Evolutionary conservation across 2,888 invertebrate genomes (phyloP).

Genomic region (Muschampia plurimacula): DNA sequence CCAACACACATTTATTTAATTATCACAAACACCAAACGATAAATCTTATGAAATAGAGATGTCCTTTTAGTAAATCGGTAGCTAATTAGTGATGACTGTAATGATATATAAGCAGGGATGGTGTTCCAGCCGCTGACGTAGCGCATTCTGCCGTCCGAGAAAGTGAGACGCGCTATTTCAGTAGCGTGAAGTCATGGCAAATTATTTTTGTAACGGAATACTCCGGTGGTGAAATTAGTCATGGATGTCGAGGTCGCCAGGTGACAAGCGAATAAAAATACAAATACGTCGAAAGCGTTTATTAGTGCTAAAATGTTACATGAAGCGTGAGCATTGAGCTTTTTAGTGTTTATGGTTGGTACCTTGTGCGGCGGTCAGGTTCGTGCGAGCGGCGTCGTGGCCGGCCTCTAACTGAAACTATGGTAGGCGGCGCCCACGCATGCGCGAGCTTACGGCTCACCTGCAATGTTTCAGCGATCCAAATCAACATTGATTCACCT

Average conservation of each 20-base stretch:
- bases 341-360: conserved; percentile 55
- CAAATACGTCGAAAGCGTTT: conserved; percentile 67
- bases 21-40: not conserved
- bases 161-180: conserved; percentile 71
- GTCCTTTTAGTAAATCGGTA: not conserved
- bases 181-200: conserved; percentile 75
- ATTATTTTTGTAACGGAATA: conserved; percentile 78
- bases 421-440: conserved; percentile 63
- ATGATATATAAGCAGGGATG: conserved; percentile 18
- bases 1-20: conserved; percentile 35
- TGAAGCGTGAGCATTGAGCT: conserved; percentile 61
- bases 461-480: conserved; percentile 72
- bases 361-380: conserved; percentile 82
- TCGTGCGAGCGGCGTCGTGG: conserved; percentile 83
- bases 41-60: not conserved
- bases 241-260: conserved; percentile 69
- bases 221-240: conserved; percentile 72
- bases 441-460: conserved; percentile 62
- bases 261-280: conserved; percentile 67
- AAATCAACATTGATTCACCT: conserved; percentile 42
- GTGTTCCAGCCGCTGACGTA: conserved; percentile 44
- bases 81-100: conserved; percentile 28
- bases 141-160: conserved; percentile 50
- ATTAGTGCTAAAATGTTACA: conserved; percentile 75
- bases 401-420: conserved; percentile 78